A percentile compares a stretch with the other conserved stretches of the same genome.
phyloP scores from a whole-genome alignment of 2,113 vertebrate genomes.

The Python bivittatus region DNA sequence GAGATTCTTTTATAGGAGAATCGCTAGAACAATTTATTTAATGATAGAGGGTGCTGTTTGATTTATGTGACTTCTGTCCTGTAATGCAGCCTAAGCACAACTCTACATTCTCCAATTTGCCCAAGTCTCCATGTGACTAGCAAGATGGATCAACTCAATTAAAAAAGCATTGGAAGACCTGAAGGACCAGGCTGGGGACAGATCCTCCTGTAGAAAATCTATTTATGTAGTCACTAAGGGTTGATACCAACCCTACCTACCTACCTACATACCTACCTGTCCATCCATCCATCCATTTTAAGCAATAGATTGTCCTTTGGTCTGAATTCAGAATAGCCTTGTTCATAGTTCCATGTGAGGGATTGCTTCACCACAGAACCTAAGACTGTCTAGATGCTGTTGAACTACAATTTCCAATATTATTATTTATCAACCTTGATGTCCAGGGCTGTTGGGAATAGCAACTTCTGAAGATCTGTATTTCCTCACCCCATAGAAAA shows the following conservation, averaged over 20 bases:
- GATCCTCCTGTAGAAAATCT: not conserved
- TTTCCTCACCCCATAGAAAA: too few species aligned
- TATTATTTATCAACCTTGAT: too few species aligned
- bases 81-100: not conserved
- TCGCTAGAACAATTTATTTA: not conserved
- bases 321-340: not conserved
- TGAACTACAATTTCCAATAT: too few species aligned
- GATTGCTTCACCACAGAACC: too few species aligned
- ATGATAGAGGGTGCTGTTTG: not conserved
- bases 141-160: not conserved
- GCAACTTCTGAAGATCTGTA: too few species aligned
- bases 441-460: too few species aligned
- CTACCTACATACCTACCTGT: not conserved
- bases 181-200: too few species aligned
- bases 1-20: not conserved
- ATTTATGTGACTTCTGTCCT: not conserved
- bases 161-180: too few species aligned
- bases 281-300: not conserved
- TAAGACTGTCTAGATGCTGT: too few species aligned
- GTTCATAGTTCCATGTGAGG: not conserved
- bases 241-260: not conserved
- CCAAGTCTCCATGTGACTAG: not conserved
- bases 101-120: not conserved
- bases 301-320: not conserved
- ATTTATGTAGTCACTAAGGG: not conserved